A percentile compares a stretch with the other conserved stretches of the same genome.
Evolutionary conservation across 1,140 invertebrate genomes (phyloP).

Genomic region (Teleogryllus occipitalis): DNA sequence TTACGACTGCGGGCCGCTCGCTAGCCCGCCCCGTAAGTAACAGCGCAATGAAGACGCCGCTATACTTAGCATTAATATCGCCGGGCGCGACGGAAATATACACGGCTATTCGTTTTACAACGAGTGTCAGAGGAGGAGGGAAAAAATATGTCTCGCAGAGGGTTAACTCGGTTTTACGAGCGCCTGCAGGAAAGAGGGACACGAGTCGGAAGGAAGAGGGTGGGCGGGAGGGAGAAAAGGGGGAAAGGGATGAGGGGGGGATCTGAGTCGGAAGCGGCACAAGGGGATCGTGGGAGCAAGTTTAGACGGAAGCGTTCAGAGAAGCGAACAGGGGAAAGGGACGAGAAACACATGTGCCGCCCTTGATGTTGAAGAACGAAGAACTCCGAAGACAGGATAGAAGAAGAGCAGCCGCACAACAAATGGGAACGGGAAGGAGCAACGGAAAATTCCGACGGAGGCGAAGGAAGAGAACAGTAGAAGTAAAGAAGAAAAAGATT

Average conservation of each 20-base stretch:
- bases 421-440: too few relatives aligned
- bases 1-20: neutral
- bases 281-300: too few relatives aligned
- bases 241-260: neutral
- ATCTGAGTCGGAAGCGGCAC: neutral
- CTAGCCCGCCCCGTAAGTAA: neutral
- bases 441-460: too few relatives aligned
- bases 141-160: neutral
- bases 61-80: slow-evolving; percentile 5
- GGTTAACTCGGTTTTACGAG: neutral
- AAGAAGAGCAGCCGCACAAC: too few relatives aligned
- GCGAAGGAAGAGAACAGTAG: too few relatives aligned
- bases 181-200: neutral
- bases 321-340: too few relatives aligned
- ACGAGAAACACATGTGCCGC: too few relatives aligned
- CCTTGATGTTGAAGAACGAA: too few relatives aligned
- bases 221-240: neutral
- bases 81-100: neutral
- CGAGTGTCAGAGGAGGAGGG: neutral
- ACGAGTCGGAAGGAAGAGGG: neutral
- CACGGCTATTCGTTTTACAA: slow-evolving; percentile 1
- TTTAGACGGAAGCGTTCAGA: too few relatives aligned
- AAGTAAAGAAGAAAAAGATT: too few relatives aligned
- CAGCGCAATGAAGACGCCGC: neutral
- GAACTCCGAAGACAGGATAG: too few relatives aligned